Evolutionary conservation across 2,113 vertebrate species (phyloP).

Genomic region (Athene cunicularia): DNA sequence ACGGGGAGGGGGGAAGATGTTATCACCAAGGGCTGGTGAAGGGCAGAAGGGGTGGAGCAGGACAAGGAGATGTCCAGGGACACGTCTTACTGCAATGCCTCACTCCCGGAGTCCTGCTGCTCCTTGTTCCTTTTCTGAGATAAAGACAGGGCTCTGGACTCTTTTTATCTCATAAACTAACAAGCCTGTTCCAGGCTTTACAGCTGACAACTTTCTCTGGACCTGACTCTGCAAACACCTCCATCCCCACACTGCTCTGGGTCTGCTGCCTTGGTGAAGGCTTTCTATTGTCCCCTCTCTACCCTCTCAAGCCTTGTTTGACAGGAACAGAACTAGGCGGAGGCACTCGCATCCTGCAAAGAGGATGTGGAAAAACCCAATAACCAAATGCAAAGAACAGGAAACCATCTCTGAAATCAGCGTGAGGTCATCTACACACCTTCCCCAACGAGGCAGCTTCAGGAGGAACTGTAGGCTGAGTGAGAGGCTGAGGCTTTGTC

Average conservation of each 20-base stretch:
- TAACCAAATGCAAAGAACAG: not conserved
- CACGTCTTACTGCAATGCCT: not conserved
- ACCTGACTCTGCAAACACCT: not conserved
- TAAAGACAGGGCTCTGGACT: not conserved
- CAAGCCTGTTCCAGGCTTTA: not conserved
- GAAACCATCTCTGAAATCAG: slow-evolving; percentile 19
- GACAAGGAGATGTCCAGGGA: not conserved
- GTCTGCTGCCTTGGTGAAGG: not conserved
- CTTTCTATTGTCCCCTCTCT: not conserved
- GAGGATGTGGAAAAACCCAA: slow-evolving; percentile 23
- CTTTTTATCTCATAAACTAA: not conserved
- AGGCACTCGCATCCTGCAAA: not conserved
- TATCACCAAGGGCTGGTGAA: not conserved
- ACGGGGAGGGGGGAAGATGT: not conserved
- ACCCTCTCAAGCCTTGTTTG: not conserved
- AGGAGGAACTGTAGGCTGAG: not conserved
- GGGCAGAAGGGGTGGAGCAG: not conserved
- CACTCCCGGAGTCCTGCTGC: not conserved
- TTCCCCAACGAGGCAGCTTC: not conserved
- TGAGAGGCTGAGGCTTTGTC: not conserved
- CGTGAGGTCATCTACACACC: not conserved
- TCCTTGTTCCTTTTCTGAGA: not conserved
- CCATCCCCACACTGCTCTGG: not conserved
- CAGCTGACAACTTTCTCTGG: not conserved
- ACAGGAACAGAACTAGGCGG: not conserved